Conservation (phyloP, 2,113 vertebrate genomes). For the Pachypanchax playfairii region DNA sequence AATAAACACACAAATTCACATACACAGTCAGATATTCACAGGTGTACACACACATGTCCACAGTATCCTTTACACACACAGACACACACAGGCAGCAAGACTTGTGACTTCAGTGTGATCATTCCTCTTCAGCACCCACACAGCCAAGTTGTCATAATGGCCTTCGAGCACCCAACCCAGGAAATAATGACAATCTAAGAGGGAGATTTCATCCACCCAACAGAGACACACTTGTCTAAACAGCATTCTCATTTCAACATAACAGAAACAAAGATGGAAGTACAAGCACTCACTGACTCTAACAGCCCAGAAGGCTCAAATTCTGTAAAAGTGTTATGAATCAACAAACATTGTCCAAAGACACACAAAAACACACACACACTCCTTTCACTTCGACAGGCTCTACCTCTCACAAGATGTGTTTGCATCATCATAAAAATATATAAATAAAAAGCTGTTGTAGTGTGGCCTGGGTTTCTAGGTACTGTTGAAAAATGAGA, state of each 20-base stretch:
- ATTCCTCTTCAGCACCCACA: slow-evolving; percentile 62
- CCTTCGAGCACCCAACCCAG: slow-evolving; percentile 48
- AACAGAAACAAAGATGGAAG: slow-evolving; percentile 31
- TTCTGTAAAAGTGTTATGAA: slow-evolving; percentile 3
- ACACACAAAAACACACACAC: background rate
- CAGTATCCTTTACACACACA: slow-evolving; percentile 17
- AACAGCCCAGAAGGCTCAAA: slow-evolving; percentile 23
- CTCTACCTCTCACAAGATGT: background rate
- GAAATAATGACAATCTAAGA: slow-evolving; percentile 63
- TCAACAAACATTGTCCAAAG: background rate
- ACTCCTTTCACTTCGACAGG: background rate
- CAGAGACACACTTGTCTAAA: slow-evolving; percentile 2
- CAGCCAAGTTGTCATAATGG: slow-evolving; percentile 40
- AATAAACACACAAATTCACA: slow-evolving; percentile 49
- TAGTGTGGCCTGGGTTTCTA: background rate
- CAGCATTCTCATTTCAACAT: slow-evolving; percentile 23
- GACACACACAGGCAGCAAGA: slow-evolving; percentile 17
- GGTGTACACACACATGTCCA: slow-evolving; percentile 1
- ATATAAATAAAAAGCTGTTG: background rate
- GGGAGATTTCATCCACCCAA: slow-evolving; percentile 3
- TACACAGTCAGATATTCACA: slow-evolving; percentile 38
- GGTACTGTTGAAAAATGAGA: background rate
- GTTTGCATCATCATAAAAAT: background rate
- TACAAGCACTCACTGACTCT: slow-evolving; percentile 13
- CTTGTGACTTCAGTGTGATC: slow-evolving; percentile 40